Base-by-base conservation (phyloP, 2,113 vertebrate species). In the Pomatostomus ruficeps region DNA sequence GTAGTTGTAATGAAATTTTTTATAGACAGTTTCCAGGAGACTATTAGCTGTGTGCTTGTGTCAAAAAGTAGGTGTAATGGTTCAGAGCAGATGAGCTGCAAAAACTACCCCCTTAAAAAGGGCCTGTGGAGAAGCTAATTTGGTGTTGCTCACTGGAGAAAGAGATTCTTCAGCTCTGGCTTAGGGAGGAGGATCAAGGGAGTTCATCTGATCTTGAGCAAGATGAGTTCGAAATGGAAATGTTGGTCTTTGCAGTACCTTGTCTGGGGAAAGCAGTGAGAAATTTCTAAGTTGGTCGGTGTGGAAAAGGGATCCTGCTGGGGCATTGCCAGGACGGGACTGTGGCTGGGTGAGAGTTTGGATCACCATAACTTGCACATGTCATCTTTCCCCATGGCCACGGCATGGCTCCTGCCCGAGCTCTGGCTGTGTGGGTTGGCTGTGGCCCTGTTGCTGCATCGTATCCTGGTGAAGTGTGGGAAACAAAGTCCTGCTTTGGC, bases 351-450 rank as follows among this genome's bases (percentile, higher is more conserved):
- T 24, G 38, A 75, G 57, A 31, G 17, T 6, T 2, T 12, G 33
- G 21, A 10, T 51, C 52, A 38, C 28, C 10, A 1, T 22, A 24
- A 25, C 42, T 75, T 15, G 74, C n/a, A 28, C 18, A 31, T n/a
- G 5, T 67, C 18, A 3, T 45, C 28, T 22, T 31, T 45, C 42
- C 54, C 31, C 21, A 0, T 10, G 68, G 59, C 59, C 49, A 3
- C 1, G 4, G 2, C 2, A 0, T 15, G 22, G n/a, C 19, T 84
- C 33, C 40, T 59, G 35, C 38, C 15, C 16, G 35, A 59, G 13
- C 18, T 10, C 2, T 12, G 71, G 17, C 46, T 71, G 11, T 7
- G 43, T 11, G 14, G 7, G 2, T n/a, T 70, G 42, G 29, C 67
- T 25, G 6, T 24, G 22, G 28, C 51, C 35, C 25, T 58, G 43